phyloP scores from a whole-genome alignment of 92 coral and sea anemone species.

The Hydrozoanthus gracilis region DNA sequence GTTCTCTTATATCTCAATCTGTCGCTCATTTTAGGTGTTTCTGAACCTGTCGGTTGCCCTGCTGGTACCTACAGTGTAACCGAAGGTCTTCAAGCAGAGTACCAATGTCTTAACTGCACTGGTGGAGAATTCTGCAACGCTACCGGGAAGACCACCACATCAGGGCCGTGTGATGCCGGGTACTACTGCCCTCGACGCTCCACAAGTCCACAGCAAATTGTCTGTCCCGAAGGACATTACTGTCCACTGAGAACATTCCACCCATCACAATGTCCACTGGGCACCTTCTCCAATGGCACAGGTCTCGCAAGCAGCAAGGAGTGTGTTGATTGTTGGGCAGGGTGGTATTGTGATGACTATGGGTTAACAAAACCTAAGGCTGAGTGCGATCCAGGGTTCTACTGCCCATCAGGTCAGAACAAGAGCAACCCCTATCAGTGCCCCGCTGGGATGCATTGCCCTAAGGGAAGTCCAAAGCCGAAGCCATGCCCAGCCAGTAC shows the following conservation, averaged over 20 bases:
- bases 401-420: conserved; percentile 84
- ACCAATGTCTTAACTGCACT: conserved; percentile 88
- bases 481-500: conserved; percentile 76
- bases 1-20: not conserved
- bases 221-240: conserved; percentile 88
- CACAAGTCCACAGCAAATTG: conserved; percentile 64
- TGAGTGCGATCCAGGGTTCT: conserved; percentile 81
- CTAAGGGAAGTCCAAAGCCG: conserved; percentile 76
- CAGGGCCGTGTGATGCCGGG: conserved; percentile 88
- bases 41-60: conserved; percentile 86
- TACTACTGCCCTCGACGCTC: conserved; percentile 89
- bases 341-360: conserved; percentile 87
- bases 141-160: conserved; percentile 83
- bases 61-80: conserved; percentile 83
- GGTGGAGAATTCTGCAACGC: conserved; percentile 95
- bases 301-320: conserved; percentile 67
- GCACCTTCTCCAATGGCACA: conserved; percentile 86
- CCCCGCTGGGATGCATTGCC: conserved; percentile 85
- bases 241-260: conserved; percentile 78
- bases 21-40: conserved; percentile 66
- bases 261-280: conserved; percentile 85
- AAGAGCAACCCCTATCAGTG: conserved; percentile 77
- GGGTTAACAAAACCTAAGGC: conserved; percentile 86
- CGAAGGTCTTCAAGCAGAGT: conserved; percentile 65
- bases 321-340: conserved; percentile 79